phyloP scores from a whole-genome alignment of 2,888 invertebrate species.

The Merodon equestris region DNA sequence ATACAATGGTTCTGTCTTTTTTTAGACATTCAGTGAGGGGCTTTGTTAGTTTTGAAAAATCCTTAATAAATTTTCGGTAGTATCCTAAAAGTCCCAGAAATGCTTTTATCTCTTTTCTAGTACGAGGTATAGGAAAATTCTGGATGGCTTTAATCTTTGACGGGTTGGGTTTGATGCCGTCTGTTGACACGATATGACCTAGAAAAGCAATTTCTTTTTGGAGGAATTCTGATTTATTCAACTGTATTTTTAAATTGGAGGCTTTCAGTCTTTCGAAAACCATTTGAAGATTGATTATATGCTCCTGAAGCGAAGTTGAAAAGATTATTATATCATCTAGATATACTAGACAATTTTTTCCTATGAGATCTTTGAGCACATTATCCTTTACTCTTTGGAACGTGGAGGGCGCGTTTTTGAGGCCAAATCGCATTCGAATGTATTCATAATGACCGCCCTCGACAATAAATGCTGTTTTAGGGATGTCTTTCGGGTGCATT shows the following conservation, averaged over 20 bases:
- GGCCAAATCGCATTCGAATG: constrained; percentile 12
- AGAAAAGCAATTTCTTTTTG: constrained; percentile 71
- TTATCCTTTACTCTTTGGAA: constrained; percentile 13
- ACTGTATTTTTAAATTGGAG: constrained; percentile 70
- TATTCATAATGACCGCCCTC: constrained; percentile 55
- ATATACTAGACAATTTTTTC: constrained; percentile 11
- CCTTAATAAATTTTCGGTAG: constrained; percentile 50
- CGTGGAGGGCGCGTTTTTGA: constrained; percentile 17
- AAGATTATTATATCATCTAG: constrained; percentile 69
- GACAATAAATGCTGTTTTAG: constrained; percentile 67
- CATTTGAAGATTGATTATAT: constrained; percentile 54
- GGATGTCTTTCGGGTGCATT: too few relatives aligned
- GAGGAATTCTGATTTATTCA: constrained; percentile 40
- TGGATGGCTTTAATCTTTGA: constrained; percentile 58
- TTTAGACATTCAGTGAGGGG: constrained; percentile 55
- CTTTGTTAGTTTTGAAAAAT: constrained; percentile 55
- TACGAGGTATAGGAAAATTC: constrained; percentile 33
- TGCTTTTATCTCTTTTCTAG: constrained; percentile 23
- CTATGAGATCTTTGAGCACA: not conserved
- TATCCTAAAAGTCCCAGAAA: constrained; percentile 2
- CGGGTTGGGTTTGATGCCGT: constrained; percentile 70
- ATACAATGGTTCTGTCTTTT: constrained; percentile 24
- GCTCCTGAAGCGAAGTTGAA: constrained; percentile 70
- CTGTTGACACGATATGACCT: constrained; percentile 70
- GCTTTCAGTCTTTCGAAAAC: not conserved